These are phyloP conservation scores for Turritopsis rubra DNA, from an alignment of 30 jellyfish, hydroid and myxozoan species.

Conservation along the genomic window DNA sequence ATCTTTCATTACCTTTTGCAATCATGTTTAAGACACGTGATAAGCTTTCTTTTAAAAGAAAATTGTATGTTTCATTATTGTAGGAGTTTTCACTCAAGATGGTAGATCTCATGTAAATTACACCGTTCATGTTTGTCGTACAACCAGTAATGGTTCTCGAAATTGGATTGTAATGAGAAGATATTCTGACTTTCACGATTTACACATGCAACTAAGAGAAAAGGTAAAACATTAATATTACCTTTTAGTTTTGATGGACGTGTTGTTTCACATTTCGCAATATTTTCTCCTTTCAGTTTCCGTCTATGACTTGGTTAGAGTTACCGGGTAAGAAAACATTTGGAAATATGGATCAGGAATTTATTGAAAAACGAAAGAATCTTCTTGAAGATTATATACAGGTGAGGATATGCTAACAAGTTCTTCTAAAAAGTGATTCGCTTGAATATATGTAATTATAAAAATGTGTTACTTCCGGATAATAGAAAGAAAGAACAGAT, in stretches of 20 bases:
- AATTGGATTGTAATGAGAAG: constrained; percentile 89
- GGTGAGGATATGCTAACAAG: constrained; percentile 42
- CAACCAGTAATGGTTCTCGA: constrained; percentile 76
- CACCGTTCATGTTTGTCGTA: constrained; percentile 88
- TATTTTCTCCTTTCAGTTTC: constrained; percentile 18
- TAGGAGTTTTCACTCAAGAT: constrained; percentile 66
- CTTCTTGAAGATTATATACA: constrained; percentile 73
- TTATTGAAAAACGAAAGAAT: constrained; percentile 78
- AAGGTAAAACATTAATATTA: constrained; percentile 29
- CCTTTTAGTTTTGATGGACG: not conserved
- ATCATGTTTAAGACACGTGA: no score
- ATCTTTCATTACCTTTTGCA: no score
- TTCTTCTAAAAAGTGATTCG: no score
- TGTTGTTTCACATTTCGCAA: not conserved
- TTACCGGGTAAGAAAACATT: constrained; percentile 84
- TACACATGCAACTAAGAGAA: constrained; percentile 82
- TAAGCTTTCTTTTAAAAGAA: no score
- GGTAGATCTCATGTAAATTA: constrained; percentile 70
- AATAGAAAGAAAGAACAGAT: no score
- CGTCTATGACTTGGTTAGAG: constrained; percentile 39
- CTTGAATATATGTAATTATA: no score
- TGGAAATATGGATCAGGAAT: constrained; percentile 84
- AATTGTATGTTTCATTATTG: not conserved
- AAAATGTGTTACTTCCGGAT: no score
- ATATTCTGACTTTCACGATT: constrained; percentile 91